These are phyloP conservation scores for Eulemur rubriventer DNA, from an alignment of 2,797 vertebrate genomes.

Conservation along the genomic window DNA sequence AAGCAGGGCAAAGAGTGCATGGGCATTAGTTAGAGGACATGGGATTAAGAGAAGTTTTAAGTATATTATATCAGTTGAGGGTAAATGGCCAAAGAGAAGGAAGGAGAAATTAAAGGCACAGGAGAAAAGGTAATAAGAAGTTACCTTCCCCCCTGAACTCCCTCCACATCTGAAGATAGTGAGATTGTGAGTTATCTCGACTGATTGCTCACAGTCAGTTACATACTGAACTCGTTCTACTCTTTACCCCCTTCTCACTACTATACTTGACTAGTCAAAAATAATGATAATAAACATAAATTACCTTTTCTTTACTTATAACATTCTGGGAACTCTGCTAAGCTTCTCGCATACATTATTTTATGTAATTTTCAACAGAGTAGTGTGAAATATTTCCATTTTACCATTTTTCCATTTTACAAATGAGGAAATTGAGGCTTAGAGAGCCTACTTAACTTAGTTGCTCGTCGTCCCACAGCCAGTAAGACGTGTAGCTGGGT, in stretches of 20 bases:
- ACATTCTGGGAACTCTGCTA: neutral
- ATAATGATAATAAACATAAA: neutral
- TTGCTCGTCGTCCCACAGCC: neutral
- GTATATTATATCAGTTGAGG: neutral
- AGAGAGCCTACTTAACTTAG: neutral
- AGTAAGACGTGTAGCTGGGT: neutral
- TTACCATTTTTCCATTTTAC: neutral
- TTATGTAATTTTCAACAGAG: neutral
- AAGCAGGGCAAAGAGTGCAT: neutral
- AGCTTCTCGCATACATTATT: neutral
- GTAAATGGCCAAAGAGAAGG: neutral
- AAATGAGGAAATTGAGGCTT: constrained; percentile 31
- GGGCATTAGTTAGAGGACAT: neutral
- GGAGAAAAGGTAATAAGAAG: neutral
- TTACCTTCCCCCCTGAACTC: neutral
- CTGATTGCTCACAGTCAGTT: too few species aligned
- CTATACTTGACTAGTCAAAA: too few species aligned
- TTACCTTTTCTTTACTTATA: constrained; percentile 1
- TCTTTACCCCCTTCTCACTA: too few species aligned
- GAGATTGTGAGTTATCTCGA: too few species aligned
- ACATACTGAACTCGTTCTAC: too few species aligned
- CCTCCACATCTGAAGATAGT: too few species aligned
- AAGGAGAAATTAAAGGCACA: neutral
- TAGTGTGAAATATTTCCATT: neutral
- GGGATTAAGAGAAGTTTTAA: neutral